Conservation (phyloP, 2,888 invertebrate genomes). For the Hirtodrosophila histrioides region DNA sequence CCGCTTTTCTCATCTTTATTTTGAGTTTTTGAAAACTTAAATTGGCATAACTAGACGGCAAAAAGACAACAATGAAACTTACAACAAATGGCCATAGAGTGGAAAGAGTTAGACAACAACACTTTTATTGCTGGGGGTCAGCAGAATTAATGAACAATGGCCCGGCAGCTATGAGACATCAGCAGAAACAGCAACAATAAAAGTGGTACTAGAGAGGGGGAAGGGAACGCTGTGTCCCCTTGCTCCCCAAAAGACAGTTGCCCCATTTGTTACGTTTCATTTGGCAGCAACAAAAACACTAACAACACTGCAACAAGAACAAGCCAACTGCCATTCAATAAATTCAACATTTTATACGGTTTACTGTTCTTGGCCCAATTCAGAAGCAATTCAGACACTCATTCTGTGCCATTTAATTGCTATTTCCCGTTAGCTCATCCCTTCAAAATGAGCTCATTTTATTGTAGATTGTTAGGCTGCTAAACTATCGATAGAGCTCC, state of each 20-base stretch:
- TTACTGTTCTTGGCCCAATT: conserved; percentile 18
- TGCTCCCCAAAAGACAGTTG: background rate
- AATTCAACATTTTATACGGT: conserved; percentile 49
- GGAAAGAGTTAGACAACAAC: conserved; percentile 38
- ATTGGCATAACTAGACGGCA: conserved; percentile 63
- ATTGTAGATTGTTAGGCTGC: too few species aligned
- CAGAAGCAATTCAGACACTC: conserved; percentile 12
- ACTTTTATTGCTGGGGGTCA: conserved; percentile 58
- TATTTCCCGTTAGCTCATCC: conserved; percentile 33
- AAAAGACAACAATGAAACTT: conserved; percentile 43
- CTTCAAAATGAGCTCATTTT: background rate
- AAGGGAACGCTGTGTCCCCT: background rate
- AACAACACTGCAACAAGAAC: conserved; percentile 7
- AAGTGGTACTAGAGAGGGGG: conserved; percentile 10
- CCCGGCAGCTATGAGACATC: conserved; percentile 28
- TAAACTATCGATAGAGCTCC: too few species aligned
- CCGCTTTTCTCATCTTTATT: conserved; percentile 52
- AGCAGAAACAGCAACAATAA: background rate
- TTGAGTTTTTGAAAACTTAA: conserved; percentile 44
- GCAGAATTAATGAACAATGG: conserved; percentile 65
- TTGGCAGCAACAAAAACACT: conserved; percentile 56
- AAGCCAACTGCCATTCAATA: conserved; percentile 45
- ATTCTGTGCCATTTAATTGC: conserved; percentile 40
- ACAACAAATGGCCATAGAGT: conserved; percentile 17
- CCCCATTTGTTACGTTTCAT: conserved; percentile 71